Evolutionary conservation across 2,113 vertebrate species (phyloP), one percentile per base, ranked within the genome.

Genomic region (Tragelaphus buxtoni): DNA sequence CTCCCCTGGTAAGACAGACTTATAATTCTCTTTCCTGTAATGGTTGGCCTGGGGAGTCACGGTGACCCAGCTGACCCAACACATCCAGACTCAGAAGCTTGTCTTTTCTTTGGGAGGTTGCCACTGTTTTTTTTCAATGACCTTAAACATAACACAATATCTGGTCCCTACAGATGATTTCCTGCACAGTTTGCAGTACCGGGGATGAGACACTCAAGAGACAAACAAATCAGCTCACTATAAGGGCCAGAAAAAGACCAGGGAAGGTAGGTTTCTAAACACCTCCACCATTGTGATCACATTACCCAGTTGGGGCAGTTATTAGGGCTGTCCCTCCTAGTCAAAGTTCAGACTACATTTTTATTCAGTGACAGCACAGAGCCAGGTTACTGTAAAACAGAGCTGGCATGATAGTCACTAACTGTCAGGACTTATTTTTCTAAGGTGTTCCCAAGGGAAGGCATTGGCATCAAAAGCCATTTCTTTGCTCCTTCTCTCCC

Each of bases 41-140:
- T 85, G 90, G 45, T 14, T 96, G 96, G 96, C 76, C 65, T 84
- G 32, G 9, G 56, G 76, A 87, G 80, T 72, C 94, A 90, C 49
- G 45, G 30, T 90, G 84, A 93, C 84, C 87, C 82, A 56, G 56
- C 9, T 77, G 69, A 94, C 60, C 95, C 60, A 93, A 47, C n/a
- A 91, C 60, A 97, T 79, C 87, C 92, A 96, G 45, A 86, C 30
- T 96, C 58, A 93, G 84, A 97, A 85, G 76, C 39, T 53, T 81
- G 47, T 95, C 97, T 97, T 97, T 97, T 97, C 65, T 95, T 97
- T 91, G 92, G 97, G 77, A 96, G 26, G 51, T 18, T 97, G 97
- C 96, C 94, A 96, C 89, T 93, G 61, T 96, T 97, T 96, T 97
- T 85, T 85, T 90, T 96, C 49, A 10, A 53, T 49, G 76, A 96